These are phyloP conservation scores for Chaetorhynchus papuensis DNA, from an alignment of 2,113 vertebrate genomes.

Conservation along the genomic window DNA sequence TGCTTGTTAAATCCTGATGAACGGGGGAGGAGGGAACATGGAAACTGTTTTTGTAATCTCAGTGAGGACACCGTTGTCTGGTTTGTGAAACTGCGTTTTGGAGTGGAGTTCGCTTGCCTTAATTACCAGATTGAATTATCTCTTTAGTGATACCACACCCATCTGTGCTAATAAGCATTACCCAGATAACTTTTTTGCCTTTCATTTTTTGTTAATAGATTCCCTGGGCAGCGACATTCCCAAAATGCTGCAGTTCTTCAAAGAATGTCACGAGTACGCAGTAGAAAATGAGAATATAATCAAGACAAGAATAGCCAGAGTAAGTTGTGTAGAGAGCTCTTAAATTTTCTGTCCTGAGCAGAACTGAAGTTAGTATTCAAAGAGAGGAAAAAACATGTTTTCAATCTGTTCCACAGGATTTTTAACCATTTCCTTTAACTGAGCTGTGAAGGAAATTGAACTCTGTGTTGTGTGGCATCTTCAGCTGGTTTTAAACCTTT, in stretches of 20 bases:
- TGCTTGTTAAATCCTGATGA: not conserved
- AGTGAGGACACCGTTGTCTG: not conserved
- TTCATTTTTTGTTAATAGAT: constrained; percentile 61
- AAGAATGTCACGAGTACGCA: constrained; percentile 77
- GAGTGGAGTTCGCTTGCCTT: not conserved
- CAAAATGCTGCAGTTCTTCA: constrained; percentile 83
- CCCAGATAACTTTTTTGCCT: not conserved
- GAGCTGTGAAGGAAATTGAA: not conserved
- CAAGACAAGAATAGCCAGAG: constrained; percentile 76
- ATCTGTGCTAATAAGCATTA: not conserved
- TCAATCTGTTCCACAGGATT: not conserved
- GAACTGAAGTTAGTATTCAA: not conserved
- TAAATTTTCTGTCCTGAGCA: not conserved
- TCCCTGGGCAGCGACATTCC: constrained; percentile 80
- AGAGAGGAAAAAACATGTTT: not conserved
- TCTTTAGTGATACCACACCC: not conserved
- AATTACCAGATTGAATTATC: not conserved
- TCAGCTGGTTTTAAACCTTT: not conserved
- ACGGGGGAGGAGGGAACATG: not conserved
- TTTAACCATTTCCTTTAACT: not conserved
- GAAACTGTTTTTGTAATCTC: rapidly evolving
- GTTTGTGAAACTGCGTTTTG: not conserved
- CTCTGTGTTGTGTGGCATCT: not conserved
- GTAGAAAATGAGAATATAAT: constrained; percentile 79
- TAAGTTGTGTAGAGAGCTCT: constrained; percentile 52